These are phyloP conservation scores for Elachura formosa DNA, from an alignment of 2,113 vertebrate species.

Conservation along the genomic window DNA sequence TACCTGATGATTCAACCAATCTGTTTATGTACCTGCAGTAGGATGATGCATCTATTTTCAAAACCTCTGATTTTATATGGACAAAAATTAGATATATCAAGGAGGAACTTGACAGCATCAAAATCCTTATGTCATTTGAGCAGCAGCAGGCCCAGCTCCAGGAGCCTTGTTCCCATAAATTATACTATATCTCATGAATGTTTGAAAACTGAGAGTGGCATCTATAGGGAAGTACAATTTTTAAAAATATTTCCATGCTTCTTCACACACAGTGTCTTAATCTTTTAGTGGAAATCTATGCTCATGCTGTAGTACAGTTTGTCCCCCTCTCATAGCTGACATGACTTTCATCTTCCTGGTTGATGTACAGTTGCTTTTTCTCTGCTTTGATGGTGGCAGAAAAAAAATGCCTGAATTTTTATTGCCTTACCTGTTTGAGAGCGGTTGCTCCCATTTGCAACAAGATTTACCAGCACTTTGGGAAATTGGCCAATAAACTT, in stretches of 20 bases:
- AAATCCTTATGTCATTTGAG: too few species aligned
- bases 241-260: constrained; percentile 40
- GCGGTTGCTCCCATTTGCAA: not conserved
- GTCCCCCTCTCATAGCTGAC: constrained; percentile 59
- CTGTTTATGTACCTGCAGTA: not conserved
- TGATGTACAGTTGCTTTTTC: constrained; percentile 50
- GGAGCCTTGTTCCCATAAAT: constrained; percentile 27
- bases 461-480: not conserved
- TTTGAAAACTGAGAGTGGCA: constrained; percentile 49
- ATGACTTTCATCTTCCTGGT: constrained; percentile 71
- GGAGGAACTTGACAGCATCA: not conserved
- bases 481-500: not conserved
- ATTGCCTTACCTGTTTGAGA: constrained; percentile 70
- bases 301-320: constrained; percentile 48
- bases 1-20: not conserved
- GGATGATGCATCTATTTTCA: not conserved
- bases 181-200: constrained; percentile 70
- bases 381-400: constrained; percentile 64
- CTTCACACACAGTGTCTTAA: constrained; percentile 6
- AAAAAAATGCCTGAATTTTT: constrained; percentile 66
- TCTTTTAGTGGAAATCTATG: constrained; percentile 57
- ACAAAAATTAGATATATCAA: not conserved
- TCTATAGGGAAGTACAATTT: constrained; percentile 27
- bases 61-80: not conserved
- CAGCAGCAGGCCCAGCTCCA: not conserved